These are phyloP conservation scores for Limnothrissa miodon DNA, from an alignment of 2,113 vertebrate species.

Conservation along the genomic window DNA sequence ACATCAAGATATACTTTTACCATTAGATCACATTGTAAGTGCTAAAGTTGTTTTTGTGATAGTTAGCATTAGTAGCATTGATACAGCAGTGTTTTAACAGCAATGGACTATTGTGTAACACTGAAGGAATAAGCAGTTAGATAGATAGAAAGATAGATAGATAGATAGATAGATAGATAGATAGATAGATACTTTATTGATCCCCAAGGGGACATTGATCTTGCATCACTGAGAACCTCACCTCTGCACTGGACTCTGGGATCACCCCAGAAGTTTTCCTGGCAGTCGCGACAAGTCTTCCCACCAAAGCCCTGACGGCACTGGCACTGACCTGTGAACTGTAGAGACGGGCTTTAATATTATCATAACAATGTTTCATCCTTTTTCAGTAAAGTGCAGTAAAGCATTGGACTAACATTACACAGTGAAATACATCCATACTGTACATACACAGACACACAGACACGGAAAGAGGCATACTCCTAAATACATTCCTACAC, in stretches of 20 bases:
- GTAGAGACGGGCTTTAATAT: neutral
- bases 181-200: no score
- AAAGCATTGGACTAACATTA: no score
- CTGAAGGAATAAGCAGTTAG: neutral
- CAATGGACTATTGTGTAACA: neutral
- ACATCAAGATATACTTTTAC: no score
- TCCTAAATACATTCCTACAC: neutral
- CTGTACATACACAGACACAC: neutral
- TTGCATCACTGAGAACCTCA: neutral
- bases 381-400: neutral
- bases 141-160: no score
- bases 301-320: constrained; percentile 92
- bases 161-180: no score
- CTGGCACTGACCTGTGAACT: constrained; percentile 94
- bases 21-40: no score
- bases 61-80: no score
- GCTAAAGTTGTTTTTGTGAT: no score
- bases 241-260: constrained; percentile 85
- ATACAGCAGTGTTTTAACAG: no score
- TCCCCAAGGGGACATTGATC: no score
- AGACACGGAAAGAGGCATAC: neutral
- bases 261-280: constrained; percentile 93
- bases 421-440: neutral
- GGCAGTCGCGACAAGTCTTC: constrained; percentile 84
- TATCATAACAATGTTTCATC: neutral